A percentile compares a stretch with the other conserved stretches of the same genome.
phyloP scores from a whole-genome alignment of 1,140 invertebrate species.

The Anagrus nilaparvatae region DNA sequence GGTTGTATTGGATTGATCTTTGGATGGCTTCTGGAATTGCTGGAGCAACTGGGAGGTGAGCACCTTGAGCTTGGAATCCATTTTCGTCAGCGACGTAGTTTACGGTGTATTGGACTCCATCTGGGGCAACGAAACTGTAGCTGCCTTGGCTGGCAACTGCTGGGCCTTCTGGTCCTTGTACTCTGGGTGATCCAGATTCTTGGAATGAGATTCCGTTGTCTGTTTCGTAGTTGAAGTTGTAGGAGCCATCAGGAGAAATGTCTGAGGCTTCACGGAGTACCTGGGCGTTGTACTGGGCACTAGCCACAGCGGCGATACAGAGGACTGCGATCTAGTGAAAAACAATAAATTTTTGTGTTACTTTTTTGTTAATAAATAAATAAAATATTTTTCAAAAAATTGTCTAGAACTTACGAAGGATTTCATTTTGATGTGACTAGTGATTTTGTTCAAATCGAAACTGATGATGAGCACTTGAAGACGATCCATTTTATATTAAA shows the following conservation, averaged over 20 bases:
- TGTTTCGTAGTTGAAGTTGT: slow-evolving; percentile 47
- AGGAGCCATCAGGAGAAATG: slow-evolving; percentile 32
- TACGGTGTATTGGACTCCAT: slow-evolving; percentile 42
- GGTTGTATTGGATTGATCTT: slow-evolving; percentile 37
- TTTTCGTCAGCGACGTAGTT: slow-evolving; percentile 48
- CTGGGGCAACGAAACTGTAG: slow-evolving; percentile 46
- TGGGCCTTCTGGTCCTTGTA: slow-evolving; percentile 39
- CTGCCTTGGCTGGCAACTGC: slow-evolving; percentile 40
- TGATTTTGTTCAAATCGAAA: no score
- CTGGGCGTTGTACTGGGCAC: slow-evolving; percentile 13
- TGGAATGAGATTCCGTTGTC: slow-evolving; percentile 50
- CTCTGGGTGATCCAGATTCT: slow-evolving; percentile 43
- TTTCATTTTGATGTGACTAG: no score
- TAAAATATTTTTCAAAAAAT: no score
- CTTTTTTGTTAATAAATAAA: no score
- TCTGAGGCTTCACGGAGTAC: slow-evolving; percentile 34
- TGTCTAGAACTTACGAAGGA: no score
- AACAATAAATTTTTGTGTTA: no score
- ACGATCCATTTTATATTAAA: no score
- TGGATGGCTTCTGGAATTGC: slow-evolving; percentile 38
- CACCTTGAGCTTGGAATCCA: slow-evolving; percentile 46
- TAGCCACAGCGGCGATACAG: slow-evolving; percentile 21
- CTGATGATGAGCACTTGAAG: no score
- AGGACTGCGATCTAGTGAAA: slow-evolving; percentile 30
- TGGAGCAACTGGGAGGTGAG: slow-evolving; percentile 43